Percentiles rank a stretch among this genome's conserved stretches.
These are phyloP conservation scores for Montipora sp. DNA, from an alignment of 64 coral and sea anemone species.

Conservation along the genomic window DNA sequence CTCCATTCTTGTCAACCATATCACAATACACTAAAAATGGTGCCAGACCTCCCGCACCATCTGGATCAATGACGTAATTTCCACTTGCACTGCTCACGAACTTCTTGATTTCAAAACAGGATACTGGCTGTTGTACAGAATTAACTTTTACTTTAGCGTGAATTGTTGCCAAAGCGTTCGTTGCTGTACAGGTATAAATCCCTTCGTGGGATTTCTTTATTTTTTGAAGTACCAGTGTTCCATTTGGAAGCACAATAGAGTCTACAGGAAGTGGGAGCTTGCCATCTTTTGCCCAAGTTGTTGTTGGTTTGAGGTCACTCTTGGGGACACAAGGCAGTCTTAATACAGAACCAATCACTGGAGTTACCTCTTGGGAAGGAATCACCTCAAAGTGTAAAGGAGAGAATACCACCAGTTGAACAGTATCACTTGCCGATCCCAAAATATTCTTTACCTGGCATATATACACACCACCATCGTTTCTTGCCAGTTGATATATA, in stretches of 20 bases:
- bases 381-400: neutral
- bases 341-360: neutral
- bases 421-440: neutral
- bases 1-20: conserved; percentile 44
- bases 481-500: neutral
- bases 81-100: neutral
- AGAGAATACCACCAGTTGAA: neutral
- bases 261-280: neutral
- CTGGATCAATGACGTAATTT: conserved; percentile 49
- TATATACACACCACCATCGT: neutral
- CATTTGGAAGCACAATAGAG: neutral
- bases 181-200: neutral
- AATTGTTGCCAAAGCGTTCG: neutral
- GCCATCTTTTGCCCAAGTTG: neutral
- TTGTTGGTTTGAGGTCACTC: neutral
- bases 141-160: neutral
- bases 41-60: conserved; percentile 14
- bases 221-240: conserved; percentile 10
- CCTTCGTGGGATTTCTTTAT: neutral
- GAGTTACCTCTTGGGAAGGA: neutral
- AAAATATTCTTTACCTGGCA: conserved; percentile 18
- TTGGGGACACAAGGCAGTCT: neutral
- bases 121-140: neutral
- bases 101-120: conserved; percentile 3
- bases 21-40: conserved; percentile 40